Conservation (phyloP, 1,140 invertebrate species). For the Dendroctonus ponderosae region DNA sequence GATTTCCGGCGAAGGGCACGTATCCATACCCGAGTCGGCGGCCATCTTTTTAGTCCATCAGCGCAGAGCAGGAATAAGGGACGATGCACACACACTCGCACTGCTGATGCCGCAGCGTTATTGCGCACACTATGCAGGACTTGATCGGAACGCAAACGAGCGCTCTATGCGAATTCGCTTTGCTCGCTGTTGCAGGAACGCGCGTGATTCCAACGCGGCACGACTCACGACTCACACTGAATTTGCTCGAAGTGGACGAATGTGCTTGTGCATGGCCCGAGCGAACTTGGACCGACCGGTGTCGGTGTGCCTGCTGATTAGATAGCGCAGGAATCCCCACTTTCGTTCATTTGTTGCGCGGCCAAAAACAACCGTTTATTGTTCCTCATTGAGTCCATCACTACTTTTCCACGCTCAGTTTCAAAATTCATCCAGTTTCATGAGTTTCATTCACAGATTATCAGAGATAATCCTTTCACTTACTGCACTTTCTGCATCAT, state of each 20-base stretch:
- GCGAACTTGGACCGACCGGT: constrained; percentile 17
- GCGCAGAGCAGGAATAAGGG: constrained; percentile 38
- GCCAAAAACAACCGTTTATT: constrained; percentile 13
- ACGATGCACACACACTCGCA: constrained; percentile 24
- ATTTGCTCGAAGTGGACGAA: constrained; percentile 29
- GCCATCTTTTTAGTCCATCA: constrained; percentile 59
- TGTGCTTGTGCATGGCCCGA: constrained; percentile 26
- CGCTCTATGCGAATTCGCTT: constrained; percentile 20
- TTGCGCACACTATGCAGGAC: constrained; percentile 22
- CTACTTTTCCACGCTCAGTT: no score
- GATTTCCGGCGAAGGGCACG: constrained; percentile 77
- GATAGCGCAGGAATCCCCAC: constrained; percentile 24
- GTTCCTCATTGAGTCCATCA: constrained; percentile 6
- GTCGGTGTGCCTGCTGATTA: constrained; percentile 23
- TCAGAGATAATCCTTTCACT: no score
- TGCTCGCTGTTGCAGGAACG: neutral
- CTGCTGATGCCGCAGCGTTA: constrained; percentile 22
- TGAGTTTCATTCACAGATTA: no score
- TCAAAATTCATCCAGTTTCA: no score
- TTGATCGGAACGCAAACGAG: neutral
- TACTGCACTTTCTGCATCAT: no score
- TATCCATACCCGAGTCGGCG: constrained; percentile 78
- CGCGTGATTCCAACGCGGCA: constrained; percentile 4
- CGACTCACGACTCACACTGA: constrained; percentile 18
- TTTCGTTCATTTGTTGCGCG: constrained; percentile 14